phyloP scores from a whole-genome alignment of 2,797 vertebrate species.

The Jordanella pulchra region DNA sequence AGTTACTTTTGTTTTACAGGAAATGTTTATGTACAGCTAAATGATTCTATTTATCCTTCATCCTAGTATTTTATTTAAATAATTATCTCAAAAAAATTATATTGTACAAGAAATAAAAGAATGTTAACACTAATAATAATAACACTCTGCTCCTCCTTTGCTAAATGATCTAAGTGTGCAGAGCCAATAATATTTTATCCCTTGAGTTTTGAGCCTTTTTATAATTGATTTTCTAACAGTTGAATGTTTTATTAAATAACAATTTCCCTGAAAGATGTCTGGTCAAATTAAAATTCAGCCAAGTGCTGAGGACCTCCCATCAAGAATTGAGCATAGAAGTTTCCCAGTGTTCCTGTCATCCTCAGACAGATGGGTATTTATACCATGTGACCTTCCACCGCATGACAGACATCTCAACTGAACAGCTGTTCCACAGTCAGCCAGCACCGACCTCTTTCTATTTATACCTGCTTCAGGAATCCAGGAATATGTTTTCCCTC shows the following conservation, averaged over 20 bases:
- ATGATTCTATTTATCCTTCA: no score
- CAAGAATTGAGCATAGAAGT: neutral
- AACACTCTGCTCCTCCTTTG: neutral
- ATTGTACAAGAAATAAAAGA: neutral
- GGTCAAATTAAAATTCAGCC: neutral
- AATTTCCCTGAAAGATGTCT: neutral
- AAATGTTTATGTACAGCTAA: no score
- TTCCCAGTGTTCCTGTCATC: neutral
- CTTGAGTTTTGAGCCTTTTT: neutral
- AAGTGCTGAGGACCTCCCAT: neutral
- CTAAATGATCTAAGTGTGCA: neutral
- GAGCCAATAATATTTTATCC: no score
- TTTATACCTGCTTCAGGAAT: constrained; percentile 69
- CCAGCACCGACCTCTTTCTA: constrained; percentile 59
- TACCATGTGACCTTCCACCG: constrained; percentile 16
- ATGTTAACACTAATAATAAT: neutral
- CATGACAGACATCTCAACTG: constrained; percentile 10
- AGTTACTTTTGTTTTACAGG: no score
- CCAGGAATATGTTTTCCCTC: constrained; percentile 46
- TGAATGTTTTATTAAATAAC: neutral
- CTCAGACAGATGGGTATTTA: constrained; percentile 31
- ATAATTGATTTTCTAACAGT: neutral
- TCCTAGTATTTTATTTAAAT: no score
- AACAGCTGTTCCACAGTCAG: constrained; percentile 21
- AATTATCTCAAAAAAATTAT: neutral